These are phyloP conservation scores for Parapristionchus giblindavisi DNA, from an alignment of 2,888 invertebrate genomes.

Conservation along the genomic window DNA sequence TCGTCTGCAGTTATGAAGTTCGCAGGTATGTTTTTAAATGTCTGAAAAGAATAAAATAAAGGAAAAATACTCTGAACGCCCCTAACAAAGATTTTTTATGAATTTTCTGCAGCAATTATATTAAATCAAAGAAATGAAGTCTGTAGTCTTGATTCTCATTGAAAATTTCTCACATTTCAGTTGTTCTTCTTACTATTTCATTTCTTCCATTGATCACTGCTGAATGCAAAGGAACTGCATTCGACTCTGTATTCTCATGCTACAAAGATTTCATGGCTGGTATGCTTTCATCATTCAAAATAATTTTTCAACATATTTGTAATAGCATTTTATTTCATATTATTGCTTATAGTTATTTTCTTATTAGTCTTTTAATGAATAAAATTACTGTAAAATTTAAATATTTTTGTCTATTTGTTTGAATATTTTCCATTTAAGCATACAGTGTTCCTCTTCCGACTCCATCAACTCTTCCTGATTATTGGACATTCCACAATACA, in stretches of 20 bases:
- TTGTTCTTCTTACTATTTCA: not conserved
- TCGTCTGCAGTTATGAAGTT: too few relatives aligned
- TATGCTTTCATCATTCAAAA: not conserved
- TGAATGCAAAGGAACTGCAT: conserved; percentile 2
- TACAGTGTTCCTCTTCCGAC: conserved; percentile 16
- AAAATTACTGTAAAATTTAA: not conserved
- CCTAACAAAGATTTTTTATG: too few relatives aligned
- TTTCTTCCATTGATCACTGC: conserved; percentile 11
- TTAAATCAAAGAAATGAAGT: too few relatives aligned
- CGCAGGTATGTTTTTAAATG: too few relatives aligned
- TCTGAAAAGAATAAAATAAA: too few relatives aligned
- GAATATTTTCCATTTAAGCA: not conserved
- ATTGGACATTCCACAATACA: conserved; percentile 26
- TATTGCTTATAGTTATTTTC: not conserved
- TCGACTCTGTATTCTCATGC: conserved; percentile 4
- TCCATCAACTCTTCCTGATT: conserved; percentile 17
- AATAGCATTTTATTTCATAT: not conserved
- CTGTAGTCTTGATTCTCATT: too few relatives aligned
- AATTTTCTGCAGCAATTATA: too few relatives aligned
- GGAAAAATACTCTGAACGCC: too few relatives aligned
- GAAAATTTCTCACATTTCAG: not conserved
- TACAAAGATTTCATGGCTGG: conserved; percentile 16
- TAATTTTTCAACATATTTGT: not conserved
- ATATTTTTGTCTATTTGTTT: not conserved
- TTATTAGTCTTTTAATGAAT: not conserved